Evolutionary conservation across 2,888 invertebrate genomes (phyloP).

Genomic region (Yponomeuta malinellus): DNA sequence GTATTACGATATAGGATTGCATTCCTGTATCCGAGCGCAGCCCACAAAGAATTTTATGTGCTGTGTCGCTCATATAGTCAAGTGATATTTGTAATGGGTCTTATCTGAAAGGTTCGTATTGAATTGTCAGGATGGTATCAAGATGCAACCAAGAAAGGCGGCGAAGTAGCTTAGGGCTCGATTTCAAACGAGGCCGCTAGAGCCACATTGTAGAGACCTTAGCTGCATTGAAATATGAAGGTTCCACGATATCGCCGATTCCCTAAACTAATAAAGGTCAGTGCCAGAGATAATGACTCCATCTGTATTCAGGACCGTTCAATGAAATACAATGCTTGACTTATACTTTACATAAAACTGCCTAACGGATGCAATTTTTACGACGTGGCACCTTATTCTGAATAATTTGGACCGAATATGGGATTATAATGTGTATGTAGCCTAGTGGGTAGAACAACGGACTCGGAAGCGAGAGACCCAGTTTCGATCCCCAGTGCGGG

Average conservation of each 20-base stretch:
- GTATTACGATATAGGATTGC: constrained; percentile 27
- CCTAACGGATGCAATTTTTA: constrained; percentile 32
- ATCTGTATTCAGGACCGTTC: constrained; percentile 2
- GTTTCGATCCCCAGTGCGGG: too few species aligned
- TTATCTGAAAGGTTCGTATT: constrained; percentile 51
- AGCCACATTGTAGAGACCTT: constrained; percentile 10
- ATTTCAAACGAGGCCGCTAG: constrained; percentile 43
- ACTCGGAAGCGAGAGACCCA: too few species aligned
- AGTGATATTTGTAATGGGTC: constrained; percentile 49
- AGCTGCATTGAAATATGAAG: constrained; percentile 12
- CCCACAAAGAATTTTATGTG: constrained; percentile 47
- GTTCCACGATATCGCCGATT: not conserved
- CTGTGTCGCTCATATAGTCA: constrained; percentile 39
- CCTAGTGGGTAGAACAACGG: too few species aligned
- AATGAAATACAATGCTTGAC: constrained; percentile 23
- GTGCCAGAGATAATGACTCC: not conserved
- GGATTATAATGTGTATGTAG: constrained; percentile 26
- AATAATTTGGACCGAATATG: constrained; percentile 43
- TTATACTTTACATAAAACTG: constrained; percentile 28
- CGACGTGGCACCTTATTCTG: constrained; percentile 38
- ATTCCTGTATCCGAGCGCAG: constrained; percentile 29
- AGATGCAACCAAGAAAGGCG: constrained; percentile 40
- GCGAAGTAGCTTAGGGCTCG: constrained; percentile 31
- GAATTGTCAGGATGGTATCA: constrained; percentile 55
- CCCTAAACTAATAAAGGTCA: not conserved